A percentile compares a stretch with the other conserved stretches of the same genome.
These are phyloP conservation scores for Quadriops clusia DNA, from an alignment of 2,888 invertebrate genomes.

Conservation along the genomic window DNA sequence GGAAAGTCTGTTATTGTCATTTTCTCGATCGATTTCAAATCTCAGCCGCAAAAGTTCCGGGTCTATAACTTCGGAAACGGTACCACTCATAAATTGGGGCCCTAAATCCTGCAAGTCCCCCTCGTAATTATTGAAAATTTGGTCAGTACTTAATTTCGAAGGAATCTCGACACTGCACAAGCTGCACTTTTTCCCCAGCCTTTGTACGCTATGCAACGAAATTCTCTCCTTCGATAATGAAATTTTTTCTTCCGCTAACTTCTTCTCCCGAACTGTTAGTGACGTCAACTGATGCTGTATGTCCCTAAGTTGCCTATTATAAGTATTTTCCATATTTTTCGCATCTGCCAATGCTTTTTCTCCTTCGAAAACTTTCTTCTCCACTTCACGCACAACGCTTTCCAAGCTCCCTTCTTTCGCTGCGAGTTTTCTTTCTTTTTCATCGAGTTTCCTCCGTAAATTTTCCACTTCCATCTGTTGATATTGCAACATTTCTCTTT, in stretches of 20 bases:
- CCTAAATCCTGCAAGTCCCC: too few relatives aligned
- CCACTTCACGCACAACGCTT: conserved; percentile 31
- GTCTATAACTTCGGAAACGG: too few relatives aligned
- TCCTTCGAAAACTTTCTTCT: conserved; percentile 44
- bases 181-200: conserved; percentile 33
- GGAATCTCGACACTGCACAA: conserved; percentile 25
- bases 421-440: conserved; percentile 24
- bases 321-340: conserved; percentile 35
- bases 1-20: too few relatives aligned
- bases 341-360: conserved; percentile 37
- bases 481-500: conserved; percentile 28
- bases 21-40: too few relatives aligned
- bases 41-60: too few relatives aligned
- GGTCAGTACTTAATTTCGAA: conserved; percentile 7
- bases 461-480: conserved; percentile 30
- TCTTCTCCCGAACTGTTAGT: conserved; percentile 45
- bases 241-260: conserved; percentile 49
- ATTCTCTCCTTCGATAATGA: conserved; percentile 46
- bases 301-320: conserved; percentile 44
- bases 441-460: conserved; percentile 26
- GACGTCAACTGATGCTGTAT: conserved; percentile 46
- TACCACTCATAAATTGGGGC: too few relatives aligned
- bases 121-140: too few relatives aligned
- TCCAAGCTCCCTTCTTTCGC: conserved; percentile 30
- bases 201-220: conserved; percentile 39